Percentiles rank a stretch among this genome's conserved stretches.
These are phyloP conservation scores for Diphyllodes magnificus DNA, from an alignment of 2,113 vertebrate genomes.

Conservation along the genomic window DNA sequence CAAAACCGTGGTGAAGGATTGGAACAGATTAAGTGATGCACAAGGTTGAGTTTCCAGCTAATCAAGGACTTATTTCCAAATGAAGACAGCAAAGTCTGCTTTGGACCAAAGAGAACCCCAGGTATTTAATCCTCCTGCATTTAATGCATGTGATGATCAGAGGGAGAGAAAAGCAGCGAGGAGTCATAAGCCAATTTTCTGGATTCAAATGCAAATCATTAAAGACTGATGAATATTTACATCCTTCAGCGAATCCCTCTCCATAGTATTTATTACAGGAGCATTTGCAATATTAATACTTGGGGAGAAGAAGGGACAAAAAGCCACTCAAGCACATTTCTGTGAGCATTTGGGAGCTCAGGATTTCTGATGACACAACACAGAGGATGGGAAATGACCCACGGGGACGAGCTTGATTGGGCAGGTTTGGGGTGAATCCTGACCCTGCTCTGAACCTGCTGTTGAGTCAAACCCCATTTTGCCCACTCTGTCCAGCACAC, in stretches of 20 bases:
- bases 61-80: conserved; percentile 24
- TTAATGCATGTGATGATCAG: conserved; percentile 21
- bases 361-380: not conserved
- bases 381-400: not conserved
- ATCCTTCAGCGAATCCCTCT: not conserved
- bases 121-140: conserved; percentile 27
- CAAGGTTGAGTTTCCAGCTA: not conserved
- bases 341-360: not conserved
- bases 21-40: not conserved
- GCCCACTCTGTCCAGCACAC: not conserved
- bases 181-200: conserved; percentile 52
- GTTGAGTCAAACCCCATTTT: not conserved
- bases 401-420: not conserved
- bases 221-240: conserved; percentile 56
- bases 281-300: conserved; percentile 9
- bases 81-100: conserved; percentile 9
- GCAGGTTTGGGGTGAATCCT: not conserved
- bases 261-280: not conserved
- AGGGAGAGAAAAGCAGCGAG: conserved; percentile 29
- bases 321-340: not conserved
- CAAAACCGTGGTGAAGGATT: not conserved
- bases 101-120: conserved; percentile 12
- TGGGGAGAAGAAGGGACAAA: not conserved
- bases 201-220: conserved; percentile 61
- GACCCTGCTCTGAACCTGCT: not conserved